A percentile compares a stretch with the other conserved stretches of the same genome.
phyloP scores from a whole-genome alignment of 2,797 vertebrate species.

The Urocyon cinereoargenteus region DNA sequence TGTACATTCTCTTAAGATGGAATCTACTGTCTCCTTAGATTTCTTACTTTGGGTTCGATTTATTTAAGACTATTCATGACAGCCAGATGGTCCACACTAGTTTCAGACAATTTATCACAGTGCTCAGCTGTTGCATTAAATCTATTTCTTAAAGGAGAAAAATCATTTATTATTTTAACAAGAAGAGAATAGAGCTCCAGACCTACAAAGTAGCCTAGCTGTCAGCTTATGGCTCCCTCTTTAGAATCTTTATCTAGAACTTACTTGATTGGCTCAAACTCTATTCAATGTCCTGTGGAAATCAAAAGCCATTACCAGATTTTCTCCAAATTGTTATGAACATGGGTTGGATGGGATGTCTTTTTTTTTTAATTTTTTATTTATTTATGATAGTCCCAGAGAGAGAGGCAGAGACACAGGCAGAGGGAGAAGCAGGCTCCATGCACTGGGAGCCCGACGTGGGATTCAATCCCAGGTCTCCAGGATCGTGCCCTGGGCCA shows the following conservation, averaged over 20 bases:
- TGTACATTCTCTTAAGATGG: conserved; percentile 60
- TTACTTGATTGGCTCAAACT: not conserved
- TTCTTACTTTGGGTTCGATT: conserved; percentile 70
- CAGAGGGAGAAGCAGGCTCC: no score
- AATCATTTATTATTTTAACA: conserved; percentile 69
- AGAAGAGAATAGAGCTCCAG: not conserved
- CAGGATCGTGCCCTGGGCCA: no score
- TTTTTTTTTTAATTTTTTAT: no score
- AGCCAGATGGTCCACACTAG: conserved; percentile 71
- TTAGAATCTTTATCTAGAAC: conserved; percentile 3
- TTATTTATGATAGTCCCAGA: no score
- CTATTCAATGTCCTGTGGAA: not conserved
- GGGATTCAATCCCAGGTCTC: no score
- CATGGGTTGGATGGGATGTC: no score
- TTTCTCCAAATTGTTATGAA: not conserved
- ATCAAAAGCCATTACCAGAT: conserved; percentile 3
- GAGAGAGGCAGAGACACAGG: no score
- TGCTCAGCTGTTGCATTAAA: conserved; percentile 74
- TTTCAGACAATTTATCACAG: conserved; percentile 77
- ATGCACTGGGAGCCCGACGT: no score
- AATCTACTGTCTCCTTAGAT: conserved; percentile 75
- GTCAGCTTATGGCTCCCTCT: not conserved
- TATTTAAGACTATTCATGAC: conserved; percentile 81
- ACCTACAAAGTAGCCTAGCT: not conserved
- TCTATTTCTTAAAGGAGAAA: conserved; percentile 77